These are phyloP conservation scores for Boloria selene DNA, from an alignment of 2,888 invertebrate species.

Conservation along the genomic window DNA sequence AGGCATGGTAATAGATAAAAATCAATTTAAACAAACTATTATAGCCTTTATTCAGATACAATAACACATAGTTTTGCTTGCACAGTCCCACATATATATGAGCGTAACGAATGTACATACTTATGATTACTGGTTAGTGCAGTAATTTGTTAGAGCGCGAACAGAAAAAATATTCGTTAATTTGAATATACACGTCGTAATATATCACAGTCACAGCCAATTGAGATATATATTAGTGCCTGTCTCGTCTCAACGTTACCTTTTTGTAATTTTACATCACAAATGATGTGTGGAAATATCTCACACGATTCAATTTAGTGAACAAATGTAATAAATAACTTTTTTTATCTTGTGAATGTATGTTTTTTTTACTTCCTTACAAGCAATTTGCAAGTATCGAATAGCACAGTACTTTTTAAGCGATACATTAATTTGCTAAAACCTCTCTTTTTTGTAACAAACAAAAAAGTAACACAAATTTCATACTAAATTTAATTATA, in stretches of 20 bases:
- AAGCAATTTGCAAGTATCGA: too few species aligned
- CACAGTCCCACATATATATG: background rate
- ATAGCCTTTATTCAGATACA: background rate
- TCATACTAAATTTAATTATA: too few species aligned
- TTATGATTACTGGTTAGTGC: conserved; percentile 25
- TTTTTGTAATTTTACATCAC: background rate
- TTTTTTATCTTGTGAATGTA: background rate
- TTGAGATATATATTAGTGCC: conserved; percentile 25
- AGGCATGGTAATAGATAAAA: conserved; percentile 1
- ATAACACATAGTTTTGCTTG: conserved; percentile 14
- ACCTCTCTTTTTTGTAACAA: too few species aligned
- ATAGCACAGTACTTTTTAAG: too few species aligned
- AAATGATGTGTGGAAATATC: conserved; percentile 9
- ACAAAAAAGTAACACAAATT: too few species aligned
- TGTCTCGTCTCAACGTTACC: background rate
- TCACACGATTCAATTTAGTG: conserved; percentile 10
- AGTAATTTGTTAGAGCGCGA: conserved; percentile 29
- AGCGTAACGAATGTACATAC: conserved; percentile 16
- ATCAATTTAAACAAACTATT: background rate
- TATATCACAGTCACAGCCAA: conserved; percentile 29
- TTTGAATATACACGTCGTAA: conserved; percentile 23
- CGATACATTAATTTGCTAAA: too few species aligned
- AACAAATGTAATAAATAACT: conserved; percentile 1
- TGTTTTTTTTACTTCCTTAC: too few species aligned
- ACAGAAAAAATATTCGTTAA: conserved; percentile 32